Percentiles rank a stretch among this genome's conserved stretches.
Evolutionary conservation across 2,113 vertebrate genomes (phyloP).

Genomic region (Pteropus alecto): DNA sequence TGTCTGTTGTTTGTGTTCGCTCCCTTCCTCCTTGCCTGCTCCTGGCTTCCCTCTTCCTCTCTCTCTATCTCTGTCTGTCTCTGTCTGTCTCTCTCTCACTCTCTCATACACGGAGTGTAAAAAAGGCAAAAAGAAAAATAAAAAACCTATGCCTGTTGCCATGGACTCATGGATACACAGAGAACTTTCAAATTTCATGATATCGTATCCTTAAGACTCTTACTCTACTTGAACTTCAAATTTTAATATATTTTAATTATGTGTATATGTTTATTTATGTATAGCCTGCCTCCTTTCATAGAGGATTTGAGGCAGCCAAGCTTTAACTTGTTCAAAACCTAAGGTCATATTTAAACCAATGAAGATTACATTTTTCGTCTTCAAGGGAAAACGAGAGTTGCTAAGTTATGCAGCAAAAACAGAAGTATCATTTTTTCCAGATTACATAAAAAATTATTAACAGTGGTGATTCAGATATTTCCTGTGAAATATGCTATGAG

Average conservation of each 20-base stretch:
- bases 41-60: background rate
- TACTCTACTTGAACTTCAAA: background rate
- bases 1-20: background rate
- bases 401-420: background rate
- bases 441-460: conserved; percentile 31
- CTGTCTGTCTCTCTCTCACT: background rate
- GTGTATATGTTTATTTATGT: background rate
- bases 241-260: conserved; percentile 16
- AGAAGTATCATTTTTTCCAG: conserved; percentile 19
- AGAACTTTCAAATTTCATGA: background rate
- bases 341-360: background rate
- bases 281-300: background rate
- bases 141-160: background rate
- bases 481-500: background rate
- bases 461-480: conserved; percentile 21
- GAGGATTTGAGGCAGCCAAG: background rate
- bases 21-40: background rate
- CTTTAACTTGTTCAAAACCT: conserved; percentile 24
- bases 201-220: background rate
- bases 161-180: background rate
- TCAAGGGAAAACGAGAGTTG: conserved; percentile 24
- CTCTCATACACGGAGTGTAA: background rate
- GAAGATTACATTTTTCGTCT: background rate
- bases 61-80: background rate
- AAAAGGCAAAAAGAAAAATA: background rate